phyloP scores from a whole-genome alignment of 2,888 invertebrate genomes.

The Caenorhabditis wallacei region DNA sequence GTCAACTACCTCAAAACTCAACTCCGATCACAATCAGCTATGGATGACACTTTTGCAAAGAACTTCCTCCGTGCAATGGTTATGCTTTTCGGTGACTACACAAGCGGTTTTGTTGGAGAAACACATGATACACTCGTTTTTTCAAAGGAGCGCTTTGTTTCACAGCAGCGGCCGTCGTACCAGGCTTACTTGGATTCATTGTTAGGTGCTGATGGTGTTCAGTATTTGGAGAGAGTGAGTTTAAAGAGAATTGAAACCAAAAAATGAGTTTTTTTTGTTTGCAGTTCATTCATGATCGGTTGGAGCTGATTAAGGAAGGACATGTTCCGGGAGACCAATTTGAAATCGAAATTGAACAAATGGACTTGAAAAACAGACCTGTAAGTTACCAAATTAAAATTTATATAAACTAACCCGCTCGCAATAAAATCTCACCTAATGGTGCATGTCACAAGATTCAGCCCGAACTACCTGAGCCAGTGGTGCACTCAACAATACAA shows the following conservation, averaged over 20 bases:
- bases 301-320: constrained; percentile 94
- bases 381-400: constrained; percentile 37
- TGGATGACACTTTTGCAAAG: constrained; percentile 93
- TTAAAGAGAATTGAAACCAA: not conserved
- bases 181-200: constrained; percentile 71
- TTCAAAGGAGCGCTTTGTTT: constrained; percentile 71
- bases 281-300: constrained; percentile 95
- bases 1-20: constrained; percentile 89
- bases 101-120: constrained; percentile 83
- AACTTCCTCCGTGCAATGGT: constrained; percentile 94
- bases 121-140: constrained; percentile 60
- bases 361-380: constrained; percentile 68
- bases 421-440: not conserved
- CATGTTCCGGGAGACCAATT: constrained; percentile 95
- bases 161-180: constrained; percentile 65
- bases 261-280: constrained; percentile 5
- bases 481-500: constrained; percentile 45
- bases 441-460: constrained; percentile 28
- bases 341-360: constrained; percentile 89
- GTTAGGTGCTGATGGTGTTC: constrained; percentile 78
- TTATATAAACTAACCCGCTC: not conserved
- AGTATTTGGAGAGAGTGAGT: constrained; percentile 78
- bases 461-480: constrained; percentile 37
- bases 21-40: constrained; percentile 88
- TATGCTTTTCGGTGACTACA: constrained; percentile 94